phyloP scores from a whole-genome alignment of 1,140 invertebrate genomes.

The Adoxophyes honmai region DNA sequence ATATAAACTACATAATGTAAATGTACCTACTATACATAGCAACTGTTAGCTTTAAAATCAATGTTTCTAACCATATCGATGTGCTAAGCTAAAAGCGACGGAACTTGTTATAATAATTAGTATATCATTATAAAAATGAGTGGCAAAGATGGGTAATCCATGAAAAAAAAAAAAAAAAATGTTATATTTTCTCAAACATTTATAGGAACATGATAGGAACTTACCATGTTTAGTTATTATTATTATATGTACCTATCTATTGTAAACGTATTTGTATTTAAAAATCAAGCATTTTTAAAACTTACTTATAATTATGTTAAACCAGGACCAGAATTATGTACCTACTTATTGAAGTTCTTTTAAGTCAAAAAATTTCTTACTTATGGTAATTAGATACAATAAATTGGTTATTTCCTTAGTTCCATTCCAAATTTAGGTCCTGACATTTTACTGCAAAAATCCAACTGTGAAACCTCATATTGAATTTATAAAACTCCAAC shows the following conservation, averaged over 20 bases:
- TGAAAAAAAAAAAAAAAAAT: constrained; percentile 12
- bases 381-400: no score
- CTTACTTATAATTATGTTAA: no score
- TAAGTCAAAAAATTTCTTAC: no score
- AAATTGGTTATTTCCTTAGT: no score
- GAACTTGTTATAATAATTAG: constrained; percentile 13
- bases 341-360: no score
- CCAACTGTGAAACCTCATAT: constrained; percentile 5
- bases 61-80: constrained; percentile 13
- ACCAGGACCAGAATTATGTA: no score
- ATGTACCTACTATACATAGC: neutral
- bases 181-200: constrained; percentile 12
- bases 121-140: constrained; percentile 6
- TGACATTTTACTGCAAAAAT: neutral
- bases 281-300: no score
- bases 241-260: no score
- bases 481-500: neutral
- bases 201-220: no score
- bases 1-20: neutral
- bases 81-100: constrained; percentile 8
- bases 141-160: constrained; percentile 13
- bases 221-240: no score
- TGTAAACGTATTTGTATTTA: no score
- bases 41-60: constrained; percentile 8
- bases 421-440: no score